Conservation (phyloP, 2,113 vertebrate species). For the Brachypteracias leptosomus region DNA sequence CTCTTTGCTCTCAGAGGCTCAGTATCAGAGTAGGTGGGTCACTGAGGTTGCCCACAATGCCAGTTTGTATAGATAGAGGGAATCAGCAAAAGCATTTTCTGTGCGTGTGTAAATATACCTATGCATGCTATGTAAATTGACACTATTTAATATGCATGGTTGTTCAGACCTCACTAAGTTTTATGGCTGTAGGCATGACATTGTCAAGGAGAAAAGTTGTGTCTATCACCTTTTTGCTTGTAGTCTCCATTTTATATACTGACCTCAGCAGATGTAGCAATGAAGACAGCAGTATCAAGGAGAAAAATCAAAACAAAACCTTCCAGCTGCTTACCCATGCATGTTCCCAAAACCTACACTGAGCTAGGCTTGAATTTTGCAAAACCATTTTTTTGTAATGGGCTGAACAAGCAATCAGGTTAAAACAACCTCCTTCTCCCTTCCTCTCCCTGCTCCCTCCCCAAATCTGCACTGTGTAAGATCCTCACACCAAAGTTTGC, state of each 20-base stretch:
- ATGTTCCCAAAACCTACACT: constrained; percentile 24
- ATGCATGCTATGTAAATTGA: background rate
- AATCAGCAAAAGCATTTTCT: background rate
- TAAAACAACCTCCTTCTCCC: background rate
- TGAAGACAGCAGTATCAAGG: constrained; percentile 6
- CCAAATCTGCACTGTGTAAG: background rate
- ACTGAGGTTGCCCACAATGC: background rate
- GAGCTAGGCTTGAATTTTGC: background rate
- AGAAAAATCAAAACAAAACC: constrained; percentile 33
- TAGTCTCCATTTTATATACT: background rate
- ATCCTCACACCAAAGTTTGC: background rate
- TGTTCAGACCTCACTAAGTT: background rate
- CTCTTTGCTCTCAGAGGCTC: background rate
- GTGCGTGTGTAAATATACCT: background rate
- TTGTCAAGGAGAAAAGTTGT: constrained; percentile 18
- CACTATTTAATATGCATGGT: background rate
- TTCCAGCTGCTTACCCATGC: constrained; percentile 39
- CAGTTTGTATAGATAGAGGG: background rate
- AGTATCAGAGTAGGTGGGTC: background rate
- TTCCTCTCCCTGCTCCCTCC: background rate
- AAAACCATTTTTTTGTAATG: background rate
- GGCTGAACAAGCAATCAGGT: constrained; percentile 2
- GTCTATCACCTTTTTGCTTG: constrained; percentile 20
- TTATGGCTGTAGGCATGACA: background rate
- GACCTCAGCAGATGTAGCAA: constrained; percentile 29